Evolutionary conservation across 2,797 vertebrate species (phyloP).

Genomic region (Parauchenoglanis punctatus): DNA sequence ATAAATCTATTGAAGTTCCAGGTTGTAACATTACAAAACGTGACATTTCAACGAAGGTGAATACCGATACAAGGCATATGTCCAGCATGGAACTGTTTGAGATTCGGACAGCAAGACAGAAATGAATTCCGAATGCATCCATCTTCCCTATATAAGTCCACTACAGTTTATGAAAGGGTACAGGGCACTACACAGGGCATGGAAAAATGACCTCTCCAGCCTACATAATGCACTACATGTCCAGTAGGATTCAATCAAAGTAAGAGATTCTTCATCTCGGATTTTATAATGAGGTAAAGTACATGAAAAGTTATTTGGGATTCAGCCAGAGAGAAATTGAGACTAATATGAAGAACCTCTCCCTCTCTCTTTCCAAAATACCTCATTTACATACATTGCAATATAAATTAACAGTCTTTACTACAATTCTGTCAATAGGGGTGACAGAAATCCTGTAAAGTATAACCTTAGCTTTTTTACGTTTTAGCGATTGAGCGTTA

Average conservation of each 20-base stretch:
- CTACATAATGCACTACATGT: not conserved
- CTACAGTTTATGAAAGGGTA: not conserved
- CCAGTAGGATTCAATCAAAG: not conserved
- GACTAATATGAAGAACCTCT: constrained; percentile 7
- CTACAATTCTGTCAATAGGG: constrained; percentile 32
- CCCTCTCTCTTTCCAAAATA: not conserved
- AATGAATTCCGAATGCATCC: not conserved
- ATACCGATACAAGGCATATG: not conserved
- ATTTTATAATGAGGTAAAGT: not conserved
- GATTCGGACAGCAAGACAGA: not conserved
- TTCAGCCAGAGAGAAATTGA: constrained; percentile 4
- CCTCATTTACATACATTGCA: constrained; percentile 32
- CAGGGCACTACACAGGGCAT: not conserved
- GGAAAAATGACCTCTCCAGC: not conserved
- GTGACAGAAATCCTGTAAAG: constrained; percentile 33
- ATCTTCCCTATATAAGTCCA: not conserved
- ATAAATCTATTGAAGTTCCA: not conserved
- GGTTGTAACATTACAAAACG: not conserved
- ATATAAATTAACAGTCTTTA: constrained; percentile 31
- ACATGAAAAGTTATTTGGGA: not conserved
- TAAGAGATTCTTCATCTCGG: not conserved
- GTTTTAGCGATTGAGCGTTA: not conserved
- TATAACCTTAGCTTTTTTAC: constrained; percentile 10
- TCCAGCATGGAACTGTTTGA: not conserved
- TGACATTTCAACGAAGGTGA: not conserved